These are phyloP conservation scores for zebrafish (Danio rerio) DNA, from an alignment of 2,113 vertebrate species.

Conservation along the genomic window DNA sequence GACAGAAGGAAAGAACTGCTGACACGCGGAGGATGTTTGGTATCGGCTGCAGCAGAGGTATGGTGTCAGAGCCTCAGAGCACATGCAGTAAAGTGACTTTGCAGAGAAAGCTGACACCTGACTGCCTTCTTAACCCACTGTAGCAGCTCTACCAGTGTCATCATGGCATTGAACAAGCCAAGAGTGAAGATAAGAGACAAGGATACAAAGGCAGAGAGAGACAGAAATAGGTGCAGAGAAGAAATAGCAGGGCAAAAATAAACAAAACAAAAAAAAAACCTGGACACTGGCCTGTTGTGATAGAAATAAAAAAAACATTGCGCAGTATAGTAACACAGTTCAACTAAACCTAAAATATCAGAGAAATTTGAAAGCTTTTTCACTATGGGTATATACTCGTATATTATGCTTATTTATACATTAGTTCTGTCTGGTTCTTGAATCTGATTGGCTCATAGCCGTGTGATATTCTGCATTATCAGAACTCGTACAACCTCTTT, in stretches of 20 bases:
- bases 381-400: background rate
- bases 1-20: slow-evolving; percentile 26
- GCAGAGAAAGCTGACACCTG: slow-evolving; percentile 29
- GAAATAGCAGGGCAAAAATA: background rate
- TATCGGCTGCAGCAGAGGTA: slow-evolving; percentile 25
- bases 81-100: slow-evolving; percentile 32
- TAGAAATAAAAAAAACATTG: background rate
- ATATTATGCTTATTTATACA: too few relatives aligned
- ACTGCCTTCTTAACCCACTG: slow-evolving; percentile 38
- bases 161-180: slow-evolving; percentile 36
- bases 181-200: slow-evolving; percentile 34
- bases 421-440: too few relatives aligned
- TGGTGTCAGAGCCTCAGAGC: slow-evolving; percentile 37
- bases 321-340: background rate
- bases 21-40: slow-evolving; percentile 23
- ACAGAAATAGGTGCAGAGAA: slow-evolving; percentile 5
- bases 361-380: background rate
- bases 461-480: too few relatives aligned
- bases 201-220: background rate
- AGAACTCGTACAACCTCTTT: too few relatives aligned
- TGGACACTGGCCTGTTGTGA: background rate
- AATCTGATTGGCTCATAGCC: too few relatives aligned
- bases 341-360: background rate
- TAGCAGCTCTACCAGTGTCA: slow-evolving; percentile 37
- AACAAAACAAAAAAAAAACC: too few relatives aligned